Evolutionary conservation across 2,888 invertebrate genomes (phyloP), one percentile per base, ranked within the genome.

Genomic region (Ophion ventricosus): DNA sequence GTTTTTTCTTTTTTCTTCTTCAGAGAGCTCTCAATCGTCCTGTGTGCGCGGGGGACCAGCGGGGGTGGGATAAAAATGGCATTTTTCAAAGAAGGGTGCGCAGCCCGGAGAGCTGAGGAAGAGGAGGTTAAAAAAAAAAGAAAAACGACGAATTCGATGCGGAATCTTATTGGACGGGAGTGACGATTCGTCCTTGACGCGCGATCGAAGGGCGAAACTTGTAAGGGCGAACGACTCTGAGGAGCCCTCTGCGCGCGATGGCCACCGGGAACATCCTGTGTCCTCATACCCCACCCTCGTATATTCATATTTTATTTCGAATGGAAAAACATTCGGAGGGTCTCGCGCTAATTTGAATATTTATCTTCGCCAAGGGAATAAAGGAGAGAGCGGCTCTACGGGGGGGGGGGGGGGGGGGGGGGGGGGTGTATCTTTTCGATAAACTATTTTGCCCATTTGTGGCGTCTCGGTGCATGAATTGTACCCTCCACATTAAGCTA

Each of bases 281-380:
- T 54, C 54, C 23, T 20, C 20, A 20, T 8, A 57, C 10, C 10
- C 20, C 57, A 20, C 63, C 17, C 57, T 56, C 76, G 76, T 56
- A 11, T 43, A 49, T 67, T 59, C 49, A 49, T 73, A 23, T 61
- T 25, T 29, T 72, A 64, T 54, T 54, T 49, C 49, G 26, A 61
- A 73, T 56, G 73, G 56, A 74, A 77, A 83, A 83, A 72, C 61
- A 67, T 80, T 77, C 59, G 43, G 40, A 69, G 63, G 78, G 43
- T 54, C 25, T 29, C 25, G 20, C 59, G 35, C 63, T 77, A 49
- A 74, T 77, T 83, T 74, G 77, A 77, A 80, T 80, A 77, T 83
- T 67, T 83, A 74, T 80, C 63, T 56, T 80, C 67, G 80, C 54
- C 29, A 56, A 54, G 80, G 59, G 67, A 49, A 49, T 17, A 3